A percentile compares a stretch with the other conserved stretches of the same genome.
phyloP scores from a whole-genome alignment of 2,888 invertebrate genomes.

The Tetragnatha montana region DNA sequence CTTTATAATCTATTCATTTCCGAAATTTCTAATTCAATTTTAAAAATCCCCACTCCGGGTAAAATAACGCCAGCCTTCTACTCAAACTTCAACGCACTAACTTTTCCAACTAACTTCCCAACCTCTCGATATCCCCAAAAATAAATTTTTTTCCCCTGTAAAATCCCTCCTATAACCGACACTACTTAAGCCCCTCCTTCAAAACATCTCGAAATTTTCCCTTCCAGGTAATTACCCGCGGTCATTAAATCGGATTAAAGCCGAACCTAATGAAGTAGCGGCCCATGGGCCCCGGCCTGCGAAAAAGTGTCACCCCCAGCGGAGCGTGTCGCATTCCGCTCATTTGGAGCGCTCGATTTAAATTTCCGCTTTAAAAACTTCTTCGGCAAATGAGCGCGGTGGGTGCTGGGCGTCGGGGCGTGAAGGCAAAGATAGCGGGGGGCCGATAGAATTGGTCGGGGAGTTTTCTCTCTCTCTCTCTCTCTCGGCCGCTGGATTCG shows the following conservation, averaged over 20 bases:
- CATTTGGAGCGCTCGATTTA: constrained; percentile 56
- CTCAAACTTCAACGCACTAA: too few relatives aligned
- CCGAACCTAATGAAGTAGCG: neutral
- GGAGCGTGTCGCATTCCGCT: neutral
- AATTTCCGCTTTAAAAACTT: constrained; percentile 71
- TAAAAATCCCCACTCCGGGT: too few relatives aligned
- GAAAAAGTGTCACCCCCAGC: neutral
- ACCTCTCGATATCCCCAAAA: too few relatives aligned
- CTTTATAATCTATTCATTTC: too few relatives aligned
- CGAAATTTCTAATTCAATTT: too few relatives aligned
- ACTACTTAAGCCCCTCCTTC: neutral
- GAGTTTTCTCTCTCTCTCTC: constrained; percentile 53
- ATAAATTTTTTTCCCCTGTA: too few relatives aligned
- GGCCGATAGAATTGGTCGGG: constrained; percentile 62
- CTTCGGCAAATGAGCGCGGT: constrained; percentile 68
- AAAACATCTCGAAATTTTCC: neutral
- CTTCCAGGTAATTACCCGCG: constrained; percentile 36
- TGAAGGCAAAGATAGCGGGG: constrained; percentile 69
- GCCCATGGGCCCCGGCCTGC: neutral
- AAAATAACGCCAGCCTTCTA: too few relatives aligned
- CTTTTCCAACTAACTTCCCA: too few relatives aligned
- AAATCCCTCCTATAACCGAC: too few relatives aligned
- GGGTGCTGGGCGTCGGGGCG: constrained; percentile 59
- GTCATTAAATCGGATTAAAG: constrained; percentile 24
- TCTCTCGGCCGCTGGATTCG: constrained; percentile 34